Conservation (phyloP, 2,113 vertebrate genomes). For the Pseudolaguvia tuberculata region DNA sequence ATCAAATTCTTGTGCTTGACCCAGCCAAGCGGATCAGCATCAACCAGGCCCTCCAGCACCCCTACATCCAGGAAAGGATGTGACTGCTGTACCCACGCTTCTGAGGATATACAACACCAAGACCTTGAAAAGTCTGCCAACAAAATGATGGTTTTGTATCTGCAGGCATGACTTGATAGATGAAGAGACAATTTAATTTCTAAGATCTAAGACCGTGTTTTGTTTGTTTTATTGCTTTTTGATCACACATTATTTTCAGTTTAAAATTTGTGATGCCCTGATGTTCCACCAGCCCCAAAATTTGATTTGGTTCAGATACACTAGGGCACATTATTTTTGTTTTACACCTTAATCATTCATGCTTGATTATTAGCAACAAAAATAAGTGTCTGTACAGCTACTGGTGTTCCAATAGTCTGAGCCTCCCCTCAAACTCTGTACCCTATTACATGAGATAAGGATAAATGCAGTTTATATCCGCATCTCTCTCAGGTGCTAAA, state of each 20-base stretch:
- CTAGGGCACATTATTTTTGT: background rate
- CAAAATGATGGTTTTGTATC: constrained; percentile 45
- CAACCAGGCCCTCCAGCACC: constrained; percentile 98
- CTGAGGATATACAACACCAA: constrained; percentile 37
- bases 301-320: background rate
- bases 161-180: constrained; percentile 35
- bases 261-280: constrained; percentile 3
- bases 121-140: constrained; percentile 37
- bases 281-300: background rate
- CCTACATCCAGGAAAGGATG: constrained; percentile 86
- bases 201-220: constrained; percentile 2
- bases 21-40: constrained; percentile 98
- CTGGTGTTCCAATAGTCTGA: constrained; percentile 14
- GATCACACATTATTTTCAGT: background rate
- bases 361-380: background rate
- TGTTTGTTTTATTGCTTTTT: background rate
- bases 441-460: constrained; percentile 75
- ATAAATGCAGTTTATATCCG: constrained; percentile 92
- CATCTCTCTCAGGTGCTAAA: constrained; percentile 85
- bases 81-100: constrained; percentile 26
- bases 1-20: constrained; percentile 96
- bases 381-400: background rate
- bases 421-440: constrained; percentile 35
- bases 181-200: constrained; percentile 38
- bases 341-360: background rate